Base-by-base conservation (phyloP, 53 echinoderm and acorn worm genomes). In the Apostichopus leukothele region DNA sequence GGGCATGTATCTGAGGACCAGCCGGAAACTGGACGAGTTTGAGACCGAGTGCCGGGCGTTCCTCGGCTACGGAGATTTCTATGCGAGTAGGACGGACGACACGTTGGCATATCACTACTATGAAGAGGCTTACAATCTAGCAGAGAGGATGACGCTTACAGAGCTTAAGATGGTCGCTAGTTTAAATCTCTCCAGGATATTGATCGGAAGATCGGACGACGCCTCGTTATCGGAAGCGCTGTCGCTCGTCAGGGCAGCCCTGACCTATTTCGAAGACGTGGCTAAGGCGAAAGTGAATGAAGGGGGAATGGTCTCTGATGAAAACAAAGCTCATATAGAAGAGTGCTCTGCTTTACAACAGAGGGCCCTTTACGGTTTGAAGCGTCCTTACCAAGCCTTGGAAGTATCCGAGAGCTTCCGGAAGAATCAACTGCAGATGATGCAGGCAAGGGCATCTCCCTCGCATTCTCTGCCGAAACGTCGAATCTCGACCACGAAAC, bases 21-120 rank as follows among this genome's bases (percentile, higher is more conserved):
- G 95, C 74, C 88, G 98, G 25, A 94, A 95, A 89, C 90, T 97
- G 13, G 95, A 97, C 86, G 98, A 97, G 78, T 97, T 95, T 91
- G 93, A 94, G 77, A 97, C 98, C 3, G 98, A 97, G 73, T 91
- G 91, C 60, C 86, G 87, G 73, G 98, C 98, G 23, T 92, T 90
- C 18, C 78, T 97, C 19, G 89, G 83, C 18, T 90, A 95, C 60
- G 98, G 98, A 50, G 95, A 95, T 52, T 88, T 94, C 53, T 92
- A 94, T 59, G 63, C 89, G 27, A 66, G 55, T 5, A 89, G 93
- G 73, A 91, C 67, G 50, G 91, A 90, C 23, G 68, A 66, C 4
- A 90, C 90, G 23, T 93, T 94, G 87, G 91, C 95, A 6, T 90
- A 91, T 67, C 91, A 97, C 79, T 95, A 91, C 74, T 97, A 89